phyloP scores from a whole-genome alignment of 2,113 vertebrate species.

The Cygnus buccinator region DNA sequence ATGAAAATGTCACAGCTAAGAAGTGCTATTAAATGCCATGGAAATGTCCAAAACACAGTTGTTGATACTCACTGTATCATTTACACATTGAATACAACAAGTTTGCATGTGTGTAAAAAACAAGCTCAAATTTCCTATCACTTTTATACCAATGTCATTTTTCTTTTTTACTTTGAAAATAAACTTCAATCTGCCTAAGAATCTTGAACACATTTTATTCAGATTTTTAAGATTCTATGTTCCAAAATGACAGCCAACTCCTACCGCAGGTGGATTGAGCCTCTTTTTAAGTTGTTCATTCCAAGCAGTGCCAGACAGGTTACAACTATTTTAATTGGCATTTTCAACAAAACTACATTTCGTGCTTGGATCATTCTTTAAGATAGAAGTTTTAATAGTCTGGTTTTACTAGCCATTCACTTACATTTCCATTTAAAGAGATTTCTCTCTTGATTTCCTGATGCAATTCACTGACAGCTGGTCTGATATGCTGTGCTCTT shows the following conservation, averaged over 20 bases:
- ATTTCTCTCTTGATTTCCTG: not conserved
- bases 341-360: not conserved
- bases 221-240: not conserved
- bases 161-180: not conserved
- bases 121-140: not conserved
- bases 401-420: not conserved
- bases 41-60: not conserved
- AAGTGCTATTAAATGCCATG: not conserved
- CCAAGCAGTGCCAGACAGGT: not conserved
- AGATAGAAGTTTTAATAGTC: not conserved
- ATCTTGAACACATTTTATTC: not conserved
- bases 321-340: not conserved
- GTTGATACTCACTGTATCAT: not conserved
- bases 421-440: not conserved
- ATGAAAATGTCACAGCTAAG: not conserved
- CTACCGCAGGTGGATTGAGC: fast-evolving
- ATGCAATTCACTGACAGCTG: conserved; percentile 24
- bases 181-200: not conserved
- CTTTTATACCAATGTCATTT: not conserved
- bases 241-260: not conserved
- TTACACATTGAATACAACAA: not conserved
- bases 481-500: not conserved
- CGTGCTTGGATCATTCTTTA: not conserved
- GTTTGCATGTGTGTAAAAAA: not conserved
- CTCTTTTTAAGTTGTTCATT: not conserved